A percentile compares a stretch with the other conserved stretches of the same genome.
Conservation (phyloP, 2,797 vertebrate species). For the Platyrinchus mystaceus region DNA sequence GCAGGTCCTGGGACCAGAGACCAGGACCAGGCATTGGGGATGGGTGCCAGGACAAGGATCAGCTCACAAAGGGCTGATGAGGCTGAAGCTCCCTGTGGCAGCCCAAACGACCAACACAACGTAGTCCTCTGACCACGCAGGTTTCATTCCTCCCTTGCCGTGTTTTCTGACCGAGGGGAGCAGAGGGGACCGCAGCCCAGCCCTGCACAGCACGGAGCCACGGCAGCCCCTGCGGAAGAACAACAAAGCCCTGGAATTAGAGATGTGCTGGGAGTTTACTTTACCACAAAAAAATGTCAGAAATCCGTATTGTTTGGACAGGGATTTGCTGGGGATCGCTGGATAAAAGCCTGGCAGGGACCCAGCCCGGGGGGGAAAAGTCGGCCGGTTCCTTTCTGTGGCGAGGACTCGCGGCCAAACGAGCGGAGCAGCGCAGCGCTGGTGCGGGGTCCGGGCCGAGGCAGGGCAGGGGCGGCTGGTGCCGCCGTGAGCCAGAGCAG, state of each 20-base stretch:
- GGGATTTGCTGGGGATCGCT: conserved; percentile 56
- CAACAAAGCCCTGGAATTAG: conserved; percentile 63
- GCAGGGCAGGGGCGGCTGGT: fast-evolving
- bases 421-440: fast-evolving
- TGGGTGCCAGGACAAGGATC: neutral
- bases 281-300: conserved; percentile 58
- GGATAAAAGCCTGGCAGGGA: conserved; percentile 58
- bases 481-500: neutral
- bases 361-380: neutral
- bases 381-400: neutral
- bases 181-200: neutral
- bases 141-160: neutral
- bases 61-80: neutral
- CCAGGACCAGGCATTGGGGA: neutral
- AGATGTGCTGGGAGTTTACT: conserved; percentile 61
- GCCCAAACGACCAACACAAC: neutral
- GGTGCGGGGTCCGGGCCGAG: fast-evolving
- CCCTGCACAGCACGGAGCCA: neutral
- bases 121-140: neutral
- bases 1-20: neutral
- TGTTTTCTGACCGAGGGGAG: neutral
- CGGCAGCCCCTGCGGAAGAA: conserved; percentile 8
- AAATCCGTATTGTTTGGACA: conserved; percentile 64
- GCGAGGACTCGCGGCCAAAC: neutral
- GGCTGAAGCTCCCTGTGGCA: neutral